Evolutionary conservation across 1,140 invertebrate species (phyloP).

Genomic region (Bombus consobrinus): DNA sequence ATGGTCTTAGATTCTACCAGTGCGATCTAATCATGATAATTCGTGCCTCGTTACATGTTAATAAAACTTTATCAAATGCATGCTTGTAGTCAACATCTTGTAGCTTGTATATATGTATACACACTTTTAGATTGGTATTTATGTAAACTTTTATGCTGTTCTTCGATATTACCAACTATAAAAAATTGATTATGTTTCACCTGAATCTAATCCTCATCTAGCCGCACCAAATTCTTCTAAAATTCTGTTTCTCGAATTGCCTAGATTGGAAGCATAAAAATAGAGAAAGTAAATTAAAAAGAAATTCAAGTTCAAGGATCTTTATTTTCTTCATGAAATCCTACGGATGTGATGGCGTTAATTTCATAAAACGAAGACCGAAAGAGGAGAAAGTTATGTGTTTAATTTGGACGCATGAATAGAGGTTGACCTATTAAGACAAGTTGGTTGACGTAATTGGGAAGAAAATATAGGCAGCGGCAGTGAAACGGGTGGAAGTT

Average conservation of each 20-base stretch:
- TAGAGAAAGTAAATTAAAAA: not conserved
- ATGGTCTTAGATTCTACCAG: too few relatives aligned
- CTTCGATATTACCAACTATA: too few relatives aligned
- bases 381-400: not conserved
- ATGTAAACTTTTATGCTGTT: too few relatives aligned
- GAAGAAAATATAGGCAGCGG: not conserved
- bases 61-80: too few relatives aligned
- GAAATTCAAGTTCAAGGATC: not conserved
- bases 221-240: too few relatives aligned
- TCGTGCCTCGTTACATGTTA: too few relatives aligned
- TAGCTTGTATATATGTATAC: too few relatives aligned
- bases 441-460: conserved; percentile 11
- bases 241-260: not conserved
- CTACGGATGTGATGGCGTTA: not conserved
- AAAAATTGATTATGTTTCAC: too few relatives aligned
- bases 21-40: too few relatives aligned
- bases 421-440: not conserved
- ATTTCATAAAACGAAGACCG: not conserved
- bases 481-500: not conserved
- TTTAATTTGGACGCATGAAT: not conserved
- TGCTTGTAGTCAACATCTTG: too few relatives aligned
- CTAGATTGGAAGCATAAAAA: not conserved
- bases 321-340: not conserved
- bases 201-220: too few relatives aligned
- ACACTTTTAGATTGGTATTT: too few relatives aligned